Percentiles rank a stretch among this genome's conserved stretches.
These are phyloP conservation scores for Lepas anatifera DNA, from an alignment of 2,888 invertebrate genomes.

Conservation along the genomic window DNA sequence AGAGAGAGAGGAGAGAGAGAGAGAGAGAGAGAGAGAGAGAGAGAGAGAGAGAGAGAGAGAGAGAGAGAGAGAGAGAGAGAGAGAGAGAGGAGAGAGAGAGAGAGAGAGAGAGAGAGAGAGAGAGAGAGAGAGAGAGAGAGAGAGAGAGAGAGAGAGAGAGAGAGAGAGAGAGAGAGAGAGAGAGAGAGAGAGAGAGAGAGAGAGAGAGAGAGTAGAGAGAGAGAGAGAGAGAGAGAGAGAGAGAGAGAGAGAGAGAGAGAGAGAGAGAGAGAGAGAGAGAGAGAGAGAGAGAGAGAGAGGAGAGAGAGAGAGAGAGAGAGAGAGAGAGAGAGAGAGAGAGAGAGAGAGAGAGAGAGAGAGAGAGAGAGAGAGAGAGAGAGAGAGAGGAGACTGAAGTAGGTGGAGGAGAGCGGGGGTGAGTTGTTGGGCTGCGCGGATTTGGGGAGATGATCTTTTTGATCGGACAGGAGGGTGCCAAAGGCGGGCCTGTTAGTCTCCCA, in stretches of 20 bases:
- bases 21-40: not conserved
- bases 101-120: not conserved
- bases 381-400: no score
- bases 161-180: conserved; percentile 1
- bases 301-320: not conserved
- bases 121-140: not conserved
- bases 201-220: not conserved
- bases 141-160: not conserved
- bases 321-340: not conserved
- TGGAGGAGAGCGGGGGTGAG: no score
- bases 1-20: not conserved
- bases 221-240: not conserved
- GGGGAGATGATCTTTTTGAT: no score
- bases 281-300: not conserved
- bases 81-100: not conserved
- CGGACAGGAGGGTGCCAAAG: no score
- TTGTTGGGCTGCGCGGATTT: no score
- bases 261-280: not conserved
- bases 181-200: not conserved
- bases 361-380: no score
- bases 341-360: not conserved
- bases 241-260: not conserved
- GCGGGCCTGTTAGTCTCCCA: no score
- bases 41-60: not conserved
- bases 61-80: no score